Conservation (phyloP, 2,888 invertebrate genomes). For the Drosophila infuscata region DNA sequence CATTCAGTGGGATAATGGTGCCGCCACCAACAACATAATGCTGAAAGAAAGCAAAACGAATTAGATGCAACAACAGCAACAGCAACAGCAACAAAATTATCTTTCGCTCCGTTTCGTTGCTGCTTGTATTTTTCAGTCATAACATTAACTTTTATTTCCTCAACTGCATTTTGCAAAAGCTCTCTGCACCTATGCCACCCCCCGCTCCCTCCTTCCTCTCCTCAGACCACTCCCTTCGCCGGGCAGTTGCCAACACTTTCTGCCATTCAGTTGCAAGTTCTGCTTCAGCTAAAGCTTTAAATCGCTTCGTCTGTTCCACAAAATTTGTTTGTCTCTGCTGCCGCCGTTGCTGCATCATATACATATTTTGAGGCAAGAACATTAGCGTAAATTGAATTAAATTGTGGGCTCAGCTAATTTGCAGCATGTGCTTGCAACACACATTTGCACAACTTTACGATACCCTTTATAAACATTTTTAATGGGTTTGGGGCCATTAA, state of each 20-base stretch:
- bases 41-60: conserved; percentile 71
- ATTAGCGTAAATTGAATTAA: conserved; percentile 37
- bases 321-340: conserved; percentile 20
- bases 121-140: conserved; percentile 67
- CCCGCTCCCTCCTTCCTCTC: neutral
- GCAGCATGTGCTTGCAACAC: conserved; percentile 1
- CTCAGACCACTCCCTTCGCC: neutral
- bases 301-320: conserved; percentile 21
- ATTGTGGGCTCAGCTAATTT: conserved; percentile 17
- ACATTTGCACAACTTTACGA: neutral
- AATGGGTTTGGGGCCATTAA: neutral
- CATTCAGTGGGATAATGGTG: conserved; percentile 61
- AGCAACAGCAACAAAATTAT: conserved; percentile 63
- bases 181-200: neutral
- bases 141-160: conserved; percentile 77
- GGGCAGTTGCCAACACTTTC: neutral
- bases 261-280: neutral
- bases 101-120: conserved; percentile 59
- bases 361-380: conserved; percentile 4
- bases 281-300: conserved; percentile 15
- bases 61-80: conserved; percentile 63
- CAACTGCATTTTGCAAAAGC: conserved; percentile 56
- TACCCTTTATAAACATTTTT: neutral
- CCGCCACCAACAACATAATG: conserved; percentile 60
- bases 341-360: conserved; percentile 6